Evolutionary conservation across 2,888 invertebrate genomes (phyloP).

Genomic region (Julus scanicus): DNA sequence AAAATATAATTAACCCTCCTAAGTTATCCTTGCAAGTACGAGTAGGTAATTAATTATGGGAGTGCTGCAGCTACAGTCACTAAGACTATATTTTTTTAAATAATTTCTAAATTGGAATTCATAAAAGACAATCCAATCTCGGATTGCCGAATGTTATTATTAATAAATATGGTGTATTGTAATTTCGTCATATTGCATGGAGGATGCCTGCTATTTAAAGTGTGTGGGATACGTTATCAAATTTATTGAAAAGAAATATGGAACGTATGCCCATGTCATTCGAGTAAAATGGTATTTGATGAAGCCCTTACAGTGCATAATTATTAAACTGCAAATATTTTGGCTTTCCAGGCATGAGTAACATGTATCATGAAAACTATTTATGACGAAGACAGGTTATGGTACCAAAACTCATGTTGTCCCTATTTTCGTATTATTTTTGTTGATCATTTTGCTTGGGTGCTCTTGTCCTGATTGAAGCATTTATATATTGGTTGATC

Average conservation of each 20-base stretch:
- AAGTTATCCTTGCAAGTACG: no score
- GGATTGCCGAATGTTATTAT: neutral
- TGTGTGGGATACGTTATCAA: neutral
- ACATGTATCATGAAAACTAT: neutral
- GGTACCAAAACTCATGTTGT: constrained; percentile 11
- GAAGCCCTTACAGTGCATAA: neutral
- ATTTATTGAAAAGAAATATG: neutral
- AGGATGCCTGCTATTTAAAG: neutral
- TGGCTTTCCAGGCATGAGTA: constrained; percentile 24
- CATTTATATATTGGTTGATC: constrained; percentile 49
- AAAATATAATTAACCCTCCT: no score
- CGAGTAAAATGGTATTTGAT: neutral
- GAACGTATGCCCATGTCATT: neutral
- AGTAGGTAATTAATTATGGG: no score
- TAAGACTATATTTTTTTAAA: neutral
- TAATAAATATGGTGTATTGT: neutral
- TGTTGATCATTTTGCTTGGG: constrained; percentile 24
- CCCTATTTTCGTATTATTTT: neutral
- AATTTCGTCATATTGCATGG: neutral
- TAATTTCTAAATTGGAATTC: no score
- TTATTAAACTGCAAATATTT: constrained; percentile 16
- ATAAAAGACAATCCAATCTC: no score
- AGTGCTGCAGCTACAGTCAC: neutral
- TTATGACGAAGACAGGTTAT: constrained; percentile 30
- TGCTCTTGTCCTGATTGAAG: constrained; percentile 48